phyloP scores from a whole-genome alignment of 92 coral and sea anemone species.

The Epizoanthus rinbou region DNA sequence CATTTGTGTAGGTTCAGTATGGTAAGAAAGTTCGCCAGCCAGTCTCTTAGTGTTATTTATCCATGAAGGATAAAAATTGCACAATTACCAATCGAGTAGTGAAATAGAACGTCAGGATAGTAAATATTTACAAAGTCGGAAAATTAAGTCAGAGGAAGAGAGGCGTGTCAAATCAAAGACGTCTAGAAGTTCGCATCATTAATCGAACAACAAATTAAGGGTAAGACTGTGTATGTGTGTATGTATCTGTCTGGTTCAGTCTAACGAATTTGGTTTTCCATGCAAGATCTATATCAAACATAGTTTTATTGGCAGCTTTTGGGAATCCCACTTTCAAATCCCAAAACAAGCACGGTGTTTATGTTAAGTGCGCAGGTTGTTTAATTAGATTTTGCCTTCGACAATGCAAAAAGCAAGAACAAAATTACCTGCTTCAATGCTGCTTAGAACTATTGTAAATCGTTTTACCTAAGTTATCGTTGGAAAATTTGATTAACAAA shows the following conservation, averaged over 20 bases:
- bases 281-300: background rate
- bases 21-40: background rate
- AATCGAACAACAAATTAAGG: background rate
- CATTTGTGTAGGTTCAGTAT: background rate
- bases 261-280: background rate
- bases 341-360: background rate
- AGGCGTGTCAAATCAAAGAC: background rate
- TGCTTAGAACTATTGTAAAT: background rate
- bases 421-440: conserved; percentile 10
- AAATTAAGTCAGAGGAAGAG: background rate
- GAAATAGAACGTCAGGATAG: background rate
- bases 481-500: too few relatives aligned
- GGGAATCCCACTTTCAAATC: background rate
- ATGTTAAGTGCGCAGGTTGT: background rate
- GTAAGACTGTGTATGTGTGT: background rate
- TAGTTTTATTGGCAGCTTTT: too few relatives aligned
- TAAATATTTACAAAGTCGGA: background rate
- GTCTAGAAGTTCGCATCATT: background rate
- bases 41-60: background rate
- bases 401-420: background rate
- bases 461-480: background rate
- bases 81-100: background rate
- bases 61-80: background rate
- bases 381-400: conserved; percentile 2
- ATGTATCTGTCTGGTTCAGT: background rate